These are phyloP conservation scores for Stichopus chloronotus DNA, from an alignment of 35 echinoderm and acorn worm species.

Conservation along the genomic window DNA sequence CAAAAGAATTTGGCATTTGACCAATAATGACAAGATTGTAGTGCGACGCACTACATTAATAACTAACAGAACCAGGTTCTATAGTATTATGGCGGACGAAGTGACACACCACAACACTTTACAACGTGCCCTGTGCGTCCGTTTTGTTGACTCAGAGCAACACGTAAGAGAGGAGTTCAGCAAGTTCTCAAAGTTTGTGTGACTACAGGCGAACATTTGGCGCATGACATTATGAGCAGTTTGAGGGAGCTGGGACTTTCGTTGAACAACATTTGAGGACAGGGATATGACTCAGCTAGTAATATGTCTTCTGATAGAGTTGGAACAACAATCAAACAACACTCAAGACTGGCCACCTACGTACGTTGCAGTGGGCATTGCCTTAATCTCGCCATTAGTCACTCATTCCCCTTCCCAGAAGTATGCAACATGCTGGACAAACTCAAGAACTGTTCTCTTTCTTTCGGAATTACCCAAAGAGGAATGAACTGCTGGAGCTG, in stretches of 20 bases:
- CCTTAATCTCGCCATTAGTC: slow-evolving; percentile 60
- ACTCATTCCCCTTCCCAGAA: slow-evolving; percentile 34
- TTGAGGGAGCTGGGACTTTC: background rate
- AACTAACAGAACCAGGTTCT: too few relatives aligned
- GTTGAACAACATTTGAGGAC: slow-evolving; percentile 36
- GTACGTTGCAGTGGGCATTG: slow-evolving; percentile 53
- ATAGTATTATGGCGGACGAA: too few relatives aligned
- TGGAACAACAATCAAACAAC: slow-evolving; percentile 32
- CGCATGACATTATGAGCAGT: background rate
- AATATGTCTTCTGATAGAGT: slow-evolving; percentile 54
- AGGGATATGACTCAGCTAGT: slow-evolving; percentile 44
- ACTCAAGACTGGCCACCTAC: slow-evolving; percentile 37
- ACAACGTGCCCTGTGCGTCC: too few relatives aligned
- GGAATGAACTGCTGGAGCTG: slow-evolving; percentile 35
- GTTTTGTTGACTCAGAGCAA: too few relatives aligned
- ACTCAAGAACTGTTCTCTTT: slow-evolving; percentile 56
- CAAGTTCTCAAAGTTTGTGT: too few relatives aligned
- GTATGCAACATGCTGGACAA: slow-evolving; percentile 57
- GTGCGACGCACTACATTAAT: too few relatives aligned
- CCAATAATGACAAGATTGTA: too few relatives aligned
- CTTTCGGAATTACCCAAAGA: slow-evolving; percentile 46
- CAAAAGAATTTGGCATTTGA: too few relatives aligned
- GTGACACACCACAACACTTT: too few relatives aligned
- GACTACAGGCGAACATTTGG: background rate
- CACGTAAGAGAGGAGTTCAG: too few relatives aligned